A percentile compares a stretch with the other conserved stretches of the same genome.
These are phyloP conservation scores for Napeogenes inachia DNA, from an alignment of 2,888 invertebrate species.

Conservation along the genomic window DNA sequence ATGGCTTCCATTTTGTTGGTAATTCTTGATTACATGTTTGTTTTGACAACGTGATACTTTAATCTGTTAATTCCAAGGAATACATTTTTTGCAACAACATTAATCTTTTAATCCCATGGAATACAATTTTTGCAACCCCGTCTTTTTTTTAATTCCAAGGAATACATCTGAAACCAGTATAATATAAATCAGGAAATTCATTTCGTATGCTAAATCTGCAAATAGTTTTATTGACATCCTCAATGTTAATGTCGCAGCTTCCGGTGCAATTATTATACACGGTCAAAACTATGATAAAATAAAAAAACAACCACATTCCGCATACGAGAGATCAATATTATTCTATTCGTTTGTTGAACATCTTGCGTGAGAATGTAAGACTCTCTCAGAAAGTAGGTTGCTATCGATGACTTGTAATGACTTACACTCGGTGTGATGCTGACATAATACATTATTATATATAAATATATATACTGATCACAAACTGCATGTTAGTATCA, in stretches of 20 bases:
- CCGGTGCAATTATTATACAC: conserved; percentile 1
- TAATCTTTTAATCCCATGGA: too few relatives aligned
- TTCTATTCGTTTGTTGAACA: conserved; percentile 15
- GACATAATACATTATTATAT: neutral
- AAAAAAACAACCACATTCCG: conserved; percentile 37
- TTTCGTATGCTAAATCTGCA: conserved; percentile 55
- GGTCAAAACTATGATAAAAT: conserved; percentile 15
- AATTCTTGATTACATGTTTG: conserved; percentile 10
- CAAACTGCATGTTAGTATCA: too few relatives aligned
- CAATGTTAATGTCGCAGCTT: conserved; percentile 33
- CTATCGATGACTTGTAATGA: conserved; percentile 4
- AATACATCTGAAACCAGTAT: too few relatives aligned
- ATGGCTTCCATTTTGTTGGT: conserved; percentile 49
- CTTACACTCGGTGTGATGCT: neutral
- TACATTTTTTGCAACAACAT: too few relatives aligned
- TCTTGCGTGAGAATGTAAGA: conserved; percentile 14
- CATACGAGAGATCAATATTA: conserved; percentile 32
- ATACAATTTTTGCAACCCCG: too few relatives aligned
- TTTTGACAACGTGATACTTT: neutral
- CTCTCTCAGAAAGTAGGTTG: conserved; percentile 15
- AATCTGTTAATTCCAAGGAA: too few relatives aligned
- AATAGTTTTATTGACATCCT: conserved; percentile 50
- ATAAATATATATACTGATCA: too few relatives aligned
- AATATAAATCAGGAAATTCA: conserved; percentile 41
- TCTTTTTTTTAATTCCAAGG: too few relatives aligned